Base-by-base conservation (phyloP, 2,888 invertebrate species). In the Ophioninae sp. region DNA sequence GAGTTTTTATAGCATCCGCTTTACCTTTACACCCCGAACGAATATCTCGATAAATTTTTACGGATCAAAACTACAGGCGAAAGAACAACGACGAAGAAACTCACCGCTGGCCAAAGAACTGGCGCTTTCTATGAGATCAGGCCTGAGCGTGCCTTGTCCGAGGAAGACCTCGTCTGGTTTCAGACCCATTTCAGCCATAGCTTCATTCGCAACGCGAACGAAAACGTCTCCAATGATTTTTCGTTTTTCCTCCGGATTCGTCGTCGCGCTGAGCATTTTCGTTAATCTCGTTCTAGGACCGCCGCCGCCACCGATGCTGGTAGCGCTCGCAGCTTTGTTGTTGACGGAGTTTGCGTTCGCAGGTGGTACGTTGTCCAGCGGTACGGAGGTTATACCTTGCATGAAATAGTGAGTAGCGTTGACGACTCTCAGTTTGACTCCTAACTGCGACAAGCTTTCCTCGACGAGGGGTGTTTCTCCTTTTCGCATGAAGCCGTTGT, bases 181-280 rank as follows among this genome's bases (percentile, higher is more conserved):
- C 85, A 99, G 93, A 90, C 98, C 97, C 91, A 98, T 94, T 91
- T 98, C 97, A 64, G 95, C 94, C 90, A 99, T 96, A 85, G 98
- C 96, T 91, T 98, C 97, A 93, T 98, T 97, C 51, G 98, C 97
- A 89, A 98, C 96, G 94, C 96, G 96, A 85, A 99, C 98, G 94
- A 99, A 99, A 77, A 99, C 98, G 93, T 99, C 99, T 22, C 99
- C 99, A 91, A 99, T 99, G 90, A 99, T 99, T 94, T 98, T 98
- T 85, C 99, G 95, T 92, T 99, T 99, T 93, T 99, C 98, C 94
- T 99, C 99, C 0, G 99, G 99, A 93, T 97, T 96, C n/a, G 95
- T 94, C 22, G 97, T 95, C 93, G 96, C 96, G 92, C 97, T 97
- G 75, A 98, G 94, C 95, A 97, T 96, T 91, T 97, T 96, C 61